Percentiles rank a stretch among this genome's conserved stretches.
phyloP scores from a whole-genome alignment of 2,888 invertebrate species.

The Epirrhoe alternata region DNA sequence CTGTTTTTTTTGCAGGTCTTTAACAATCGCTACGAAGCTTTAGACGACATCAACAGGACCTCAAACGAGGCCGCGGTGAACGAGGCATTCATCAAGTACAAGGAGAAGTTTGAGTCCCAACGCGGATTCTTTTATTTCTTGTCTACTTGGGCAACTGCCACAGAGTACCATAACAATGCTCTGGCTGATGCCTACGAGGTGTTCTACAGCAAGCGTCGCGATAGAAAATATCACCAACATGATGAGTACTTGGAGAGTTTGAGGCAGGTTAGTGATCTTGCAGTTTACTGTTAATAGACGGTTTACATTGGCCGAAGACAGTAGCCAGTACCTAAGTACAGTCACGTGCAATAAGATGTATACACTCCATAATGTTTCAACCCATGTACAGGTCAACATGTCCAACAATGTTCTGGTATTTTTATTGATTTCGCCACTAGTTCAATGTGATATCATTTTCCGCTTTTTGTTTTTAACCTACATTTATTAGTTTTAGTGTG shows the following conservation, averaged over 20 bases:
- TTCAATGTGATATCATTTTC: no score
- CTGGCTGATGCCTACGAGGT: neutral
- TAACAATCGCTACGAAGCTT: conserved; percentile 19
- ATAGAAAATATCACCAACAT: neutral
- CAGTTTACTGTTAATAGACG: no score
- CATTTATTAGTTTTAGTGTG: no score
- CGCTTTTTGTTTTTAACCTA: no score
- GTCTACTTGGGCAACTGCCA: conserved; percentile 6
- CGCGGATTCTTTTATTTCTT: neutral
- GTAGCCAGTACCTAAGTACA: no score
- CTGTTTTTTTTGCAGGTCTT: conserved; percentile 23
- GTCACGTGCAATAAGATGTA: no score
- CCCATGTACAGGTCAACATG: no score
- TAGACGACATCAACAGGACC: conserved; percentile 29
- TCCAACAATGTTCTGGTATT: no score
- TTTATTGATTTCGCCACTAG: no score
- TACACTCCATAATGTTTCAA: no score
- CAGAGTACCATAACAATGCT: conserved; percentile 10
- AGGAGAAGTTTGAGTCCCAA: conserved; percentile 3
- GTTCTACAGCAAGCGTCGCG: conserved; percentile 18
- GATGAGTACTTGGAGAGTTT: conserved; percentile 9
- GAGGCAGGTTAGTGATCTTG: conserved; percentile 3
- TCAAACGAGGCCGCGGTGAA: conserved; percentile 21
- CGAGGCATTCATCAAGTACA: conserved; percentile 8
- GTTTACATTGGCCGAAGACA: no score